phyloP scores from a whole-genome alignment of 2,888 invertebrate species.

The Eristalis arbustorum region DNA sequence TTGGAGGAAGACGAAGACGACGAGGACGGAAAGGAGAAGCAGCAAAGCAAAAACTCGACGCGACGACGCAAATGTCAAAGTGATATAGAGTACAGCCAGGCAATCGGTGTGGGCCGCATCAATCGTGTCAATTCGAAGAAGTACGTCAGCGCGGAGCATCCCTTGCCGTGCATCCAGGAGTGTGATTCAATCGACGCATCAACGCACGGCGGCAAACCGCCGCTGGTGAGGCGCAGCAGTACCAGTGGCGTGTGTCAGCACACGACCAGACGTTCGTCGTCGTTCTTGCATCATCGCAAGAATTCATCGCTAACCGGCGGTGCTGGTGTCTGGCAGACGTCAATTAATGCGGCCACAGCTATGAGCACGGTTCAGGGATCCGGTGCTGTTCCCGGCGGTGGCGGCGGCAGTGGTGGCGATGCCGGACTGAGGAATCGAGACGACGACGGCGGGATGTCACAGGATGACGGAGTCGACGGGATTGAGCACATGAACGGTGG shows the following conservation, averaged over 20 bases:
- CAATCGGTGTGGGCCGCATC: conserved; percentile 39
- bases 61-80: conserved; percentile 35
- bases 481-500: conserved; percentile 64
- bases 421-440: conserved; percentile 56
- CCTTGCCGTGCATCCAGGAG: conserved; percentile 53
- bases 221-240: not conserved
- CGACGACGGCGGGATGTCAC: conserved; percentile 72
- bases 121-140: conserved; percentile 52
- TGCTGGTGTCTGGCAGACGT: conserved; percentile 71
- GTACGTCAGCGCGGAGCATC: conserved; percentile 21
- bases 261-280: conserved; percentile 10
- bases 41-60: not conserved
- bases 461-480: conserved; percentile 72
- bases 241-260: conserved; percentile 50
- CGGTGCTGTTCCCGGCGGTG: conserved; percentile 58
- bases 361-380: conserved; percentile 71
- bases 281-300: conserved; percentile 22
- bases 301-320: conserved; percentile 48
- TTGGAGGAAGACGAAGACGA: conserved; percentile 51
- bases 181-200: conserved; percentile 48
- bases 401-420: conserved; percentile 61
- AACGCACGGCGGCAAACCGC: not conserved
- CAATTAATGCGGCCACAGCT: conserved; percentile 71
- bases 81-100: conserved; percentile 62
- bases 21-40: conserved; percentile 20